Evolutionary conservation across 2,888 invertebrate genomes (phyloP).

Genomic region (Tryphoninae sp.): DNA sequence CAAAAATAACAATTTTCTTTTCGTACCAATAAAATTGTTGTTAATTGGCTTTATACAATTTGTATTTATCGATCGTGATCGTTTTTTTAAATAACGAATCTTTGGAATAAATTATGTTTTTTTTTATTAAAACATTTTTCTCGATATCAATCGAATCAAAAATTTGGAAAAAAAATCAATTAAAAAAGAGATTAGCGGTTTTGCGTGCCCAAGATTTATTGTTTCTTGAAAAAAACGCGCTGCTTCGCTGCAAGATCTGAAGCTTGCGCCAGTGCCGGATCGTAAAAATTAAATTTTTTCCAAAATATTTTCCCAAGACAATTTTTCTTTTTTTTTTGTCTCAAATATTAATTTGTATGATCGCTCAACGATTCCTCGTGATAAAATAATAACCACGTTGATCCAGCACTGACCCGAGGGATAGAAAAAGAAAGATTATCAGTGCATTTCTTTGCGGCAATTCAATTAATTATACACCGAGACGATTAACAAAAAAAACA

Average conservation of each 20-base stretch:
- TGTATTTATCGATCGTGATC: neutral
- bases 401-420: constrained; percentile 63
- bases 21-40: neutral
- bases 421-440: constrained; percentile 66
- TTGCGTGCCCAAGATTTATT: constrained; percentile 19
- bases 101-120: neutral
- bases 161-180: neutral
- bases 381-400: constrained; percentile 10
- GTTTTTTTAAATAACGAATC: neutral
- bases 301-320: neutral
- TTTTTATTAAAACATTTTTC: neutral
- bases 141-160: neutral
- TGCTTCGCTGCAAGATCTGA: constrained; percentile 49
- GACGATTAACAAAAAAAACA: constrained; percentile 38
- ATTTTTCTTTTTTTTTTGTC: neutral
- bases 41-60: neutral
- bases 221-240: neutral
- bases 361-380: neutral
- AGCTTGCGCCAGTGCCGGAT: constrained; percentile 60
- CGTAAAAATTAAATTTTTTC: neutral
- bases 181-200: constrained; percentile 35
- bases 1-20: neutral
- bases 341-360: neutral
- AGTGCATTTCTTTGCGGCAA: constrained; percentile 72
- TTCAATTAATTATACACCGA: constrained; percentile 52